phyloP scores from a whole-genome alignment of 2,113 vertebrate species.

The Hippoglossus stenolepis region DNA sequence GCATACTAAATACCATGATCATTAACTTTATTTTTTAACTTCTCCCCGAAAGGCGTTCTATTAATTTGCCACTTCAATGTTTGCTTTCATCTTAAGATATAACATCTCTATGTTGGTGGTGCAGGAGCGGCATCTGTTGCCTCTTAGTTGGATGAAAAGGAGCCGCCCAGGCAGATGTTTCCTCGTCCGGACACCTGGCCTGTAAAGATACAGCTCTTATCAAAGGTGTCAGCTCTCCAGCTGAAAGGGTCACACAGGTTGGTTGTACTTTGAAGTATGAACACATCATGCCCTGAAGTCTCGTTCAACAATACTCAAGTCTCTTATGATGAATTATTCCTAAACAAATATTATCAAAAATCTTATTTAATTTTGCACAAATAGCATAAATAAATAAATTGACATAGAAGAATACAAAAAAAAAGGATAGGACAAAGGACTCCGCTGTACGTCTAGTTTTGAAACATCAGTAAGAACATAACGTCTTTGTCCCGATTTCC shows the following conservation, averaged over 20 bases:
- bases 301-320: not conserved
- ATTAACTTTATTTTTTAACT: slow-evolving; percentile 18
- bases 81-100: slow-evolving; percentile 30
- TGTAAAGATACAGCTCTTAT: slow-evolving; percentile 4
- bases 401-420: not conserved
- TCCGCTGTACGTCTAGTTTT: no score
- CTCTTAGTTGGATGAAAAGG: slow-evolving; percentile 36
- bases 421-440: not conserved
- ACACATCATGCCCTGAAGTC: not conserved
- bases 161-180: slow-evolving; percentile 47
- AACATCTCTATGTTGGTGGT: slow-evolving; percentile 25
- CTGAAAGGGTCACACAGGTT: slow-evolving; percentile 26
- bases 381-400: not conserved
- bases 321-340: not conserved
- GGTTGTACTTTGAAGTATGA: slow-evolving; percentile 12
- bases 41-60: slow-evolving; percentile 12
- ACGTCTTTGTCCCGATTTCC: not conserved
- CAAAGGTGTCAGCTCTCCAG: slow-evolving; percentile 15
- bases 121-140: slow-evolving; percentile 49
- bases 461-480: not conserved
- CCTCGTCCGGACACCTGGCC: slow-evolving; percentile 39
- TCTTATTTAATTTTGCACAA: not conserved
- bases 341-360: not conserved
- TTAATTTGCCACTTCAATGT: slow-evolving; percentile 36
- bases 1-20: slow-evolving; percentile 1